A percentile compares a stretch with the other conserved stretches of the same genome.
Conservation (phyloP, 2,113 vertebrate genomes). For the Sarotherodon lohbergeri region DNA sequence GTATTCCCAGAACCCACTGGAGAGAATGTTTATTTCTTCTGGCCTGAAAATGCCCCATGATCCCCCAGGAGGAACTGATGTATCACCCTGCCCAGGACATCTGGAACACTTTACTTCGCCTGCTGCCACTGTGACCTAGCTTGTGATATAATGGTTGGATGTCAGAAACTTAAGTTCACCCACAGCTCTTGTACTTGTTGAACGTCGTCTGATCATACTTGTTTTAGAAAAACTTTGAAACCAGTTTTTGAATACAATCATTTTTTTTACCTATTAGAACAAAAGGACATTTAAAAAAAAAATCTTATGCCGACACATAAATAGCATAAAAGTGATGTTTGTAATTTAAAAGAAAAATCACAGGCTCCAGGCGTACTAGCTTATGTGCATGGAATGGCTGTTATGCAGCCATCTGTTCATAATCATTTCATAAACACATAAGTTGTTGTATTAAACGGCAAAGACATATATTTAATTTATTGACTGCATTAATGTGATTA, state of each 20-base stretch:
- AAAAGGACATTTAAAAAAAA: background rate
- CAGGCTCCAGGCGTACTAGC: background rate
- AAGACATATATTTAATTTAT: background rate
- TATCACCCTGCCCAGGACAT: background rate
- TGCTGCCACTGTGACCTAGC: background rate
- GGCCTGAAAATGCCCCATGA: background rate
- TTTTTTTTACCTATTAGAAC: background rate
- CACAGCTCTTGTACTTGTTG: background rate
- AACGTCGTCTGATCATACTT: background rate
- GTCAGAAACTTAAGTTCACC: background rate
- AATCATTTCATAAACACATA: background rate
- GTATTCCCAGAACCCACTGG: background rate
- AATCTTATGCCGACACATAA: background rate
- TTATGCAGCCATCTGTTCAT: background rate
- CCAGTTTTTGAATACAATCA: no score
- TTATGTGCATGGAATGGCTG: background rate
- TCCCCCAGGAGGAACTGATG: background rate
- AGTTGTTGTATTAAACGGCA: background rate
- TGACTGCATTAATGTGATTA: background rate
- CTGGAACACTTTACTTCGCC: background rate
- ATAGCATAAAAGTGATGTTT: background rate
- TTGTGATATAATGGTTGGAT: background rate
- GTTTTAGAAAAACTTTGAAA: background rate
- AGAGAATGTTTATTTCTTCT: background rate
- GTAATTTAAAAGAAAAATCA: background rate